Base-by-base conservation (phyloP, 2,797 vertebrate genomes). In the Pseudocheirus occidentalis region DNA sequence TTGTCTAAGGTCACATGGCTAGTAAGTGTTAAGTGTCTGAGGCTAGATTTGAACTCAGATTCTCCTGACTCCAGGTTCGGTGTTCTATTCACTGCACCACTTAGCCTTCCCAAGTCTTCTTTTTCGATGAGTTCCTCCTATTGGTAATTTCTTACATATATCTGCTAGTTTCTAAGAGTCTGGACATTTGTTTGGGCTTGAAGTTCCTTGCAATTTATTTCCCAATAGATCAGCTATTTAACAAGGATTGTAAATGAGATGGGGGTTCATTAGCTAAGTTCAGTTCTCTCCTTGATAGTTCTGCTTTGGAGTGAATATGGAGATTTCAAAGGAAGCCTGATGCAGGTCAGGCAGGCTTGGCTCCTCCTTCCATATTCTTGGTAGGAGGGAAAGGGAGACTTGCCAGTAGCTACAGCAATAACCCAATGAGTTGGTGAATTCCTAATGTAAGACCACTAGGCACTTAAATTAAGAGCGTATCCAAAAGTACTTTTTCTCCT, bases 181-280 rank as follows among this genome's bases (percentile, higher is more conserved):
- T 46, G 21, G 90, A 18, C 90, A n/a, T 55, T 91, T 10, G 31
- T 0, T 55, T 96, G 57, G 4, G 29, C 96, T 90, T 94, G 90
- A 95, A 94, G 66, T 92, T 55, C 94, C 34, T 97, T 93, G 53
- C 5, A 55, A 9, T 54, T 66, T 5, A 46, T 91, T 95, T 94
- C 55, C 3, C 91, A 92, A 14, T 94, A 96, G 46, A 62, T 28
- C 92, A 91, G 91, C 89, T 89, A 7, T 73, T 94, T 58, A 56
- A 29, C 90, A 14, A 50, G 50, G 1, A 89, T 55, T 90, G 62
- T 53, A 91, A 89, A 50, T 1, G 4, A 46, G 40, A 52, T 55
- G 46, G 93, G 40, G n/a, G 31, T 73, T 93, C n/a, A 12, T 81
- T 92, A n/a, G 52, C n/a, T 53, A 24, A 24, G 24, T 50, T 92